Evolutionary conservation across 2,888 invertebrate genomes (phyloP).

Genomic region (Reticulitermes lucifugus): DNA sequence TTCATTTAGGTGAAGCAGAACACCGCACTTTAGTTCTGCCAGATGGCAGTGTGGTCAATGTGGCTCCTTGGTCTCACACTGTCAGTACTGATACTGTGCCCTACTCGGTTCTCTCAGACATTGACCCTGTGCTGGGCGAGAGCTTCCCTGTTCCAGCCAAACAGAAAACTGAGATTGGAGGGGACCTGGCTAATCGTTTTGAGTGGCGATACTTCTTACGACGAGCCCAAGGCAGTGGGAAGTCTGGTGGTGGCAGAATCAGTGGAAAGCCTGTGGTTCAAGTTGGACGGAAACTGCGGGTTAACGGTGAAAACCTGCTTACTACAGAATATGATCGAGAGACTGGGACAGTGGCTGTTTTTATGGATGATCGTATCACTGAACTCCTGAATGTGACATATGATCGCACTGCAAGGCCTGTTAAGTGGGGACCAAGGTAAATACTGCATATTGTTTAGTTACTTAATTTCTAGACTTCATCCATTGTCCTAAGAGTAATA

Average conservation of each 20-base stretch:
- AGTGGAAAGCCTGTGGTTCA: conserved; percentile 79
- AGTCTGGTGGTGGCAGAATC: conserved; percentile 64
- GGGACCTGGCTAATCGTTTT: conserved; percentile 90
- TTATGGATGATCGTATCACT: conserved; percentile 84
- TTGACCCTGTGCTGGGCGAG: conserved; percentile 88
- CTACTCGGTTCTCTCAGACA: conserved; percentile 89
- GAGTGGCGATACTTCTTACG: conserved; percentile 96
- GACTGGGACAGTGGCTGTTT: conserved; percentile 85
- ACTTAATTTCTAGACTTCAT: not conserved
- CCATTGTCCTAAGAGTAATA: too few relatives aligned
- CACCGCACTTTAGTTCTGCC: conserved; percentile 82
- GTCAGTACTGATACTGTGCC: conserved; percentile 92
- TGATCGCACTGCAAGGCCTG: conserved; percentile 84
- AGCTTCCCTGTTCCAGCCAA: conserved; percentile 93
- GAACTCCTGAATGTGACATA: conserved; percentile 89
- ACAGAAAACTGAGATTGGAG: conserved; percentile 89
- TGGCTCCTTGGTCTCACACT: conserved; percentile 88
- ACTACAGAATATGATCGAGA: conserved; percentile 93
- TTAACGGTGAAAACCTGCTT: conserved; percentile 92
- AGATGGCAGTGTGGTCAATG: conserved; percentile 85
- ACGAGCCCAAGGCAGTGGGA: conserved; percentile 74
- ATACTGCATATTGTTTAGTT: not conserved
- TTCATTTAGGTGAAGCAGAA: conserved; percentile 74
- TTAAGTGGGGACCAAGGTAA: conserved; percentile 81
- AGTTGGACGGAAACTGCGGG: conserved; percentile 85